phyloP scores from a whole-genome alignment of 2,797 vertebrate species.

The Ibycter americanus region DNA sequence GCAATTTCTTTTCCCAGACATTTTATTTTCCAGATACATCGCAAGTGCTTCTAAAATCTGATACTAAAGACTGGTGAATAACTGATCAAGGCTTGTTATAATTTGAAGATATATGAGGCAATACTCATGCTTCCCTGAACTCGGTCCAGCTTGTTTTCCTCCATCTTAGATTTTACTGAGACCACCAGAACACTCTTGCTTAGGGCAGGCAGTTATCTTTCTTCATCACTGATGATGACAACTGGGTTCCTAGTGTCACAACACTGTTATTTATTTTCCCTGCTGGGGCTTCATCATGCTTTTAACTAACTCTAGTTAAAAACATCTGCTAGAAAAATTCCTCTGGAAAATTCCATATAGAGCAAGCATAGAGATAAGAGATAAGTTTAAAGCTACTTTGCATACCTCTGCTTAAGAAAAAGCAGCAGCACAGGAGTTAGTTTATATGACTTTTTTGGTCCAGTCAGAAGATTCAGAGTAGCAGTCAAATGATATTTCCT shows the following conservation, averaged over 20 bases:
- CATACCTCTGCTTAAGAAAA: slow-evolving; percentile 30
- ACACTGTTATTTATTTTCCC: slow-evolving; percentile 39
- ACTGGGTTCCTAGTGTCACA: not conserved
- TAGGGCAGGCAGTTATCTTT: not conserved
- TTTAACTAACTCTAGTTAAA: slow-evolving; percentile 22
- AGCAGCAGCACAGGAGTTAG: not conserved
- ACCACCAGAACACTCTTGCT: not conserved
- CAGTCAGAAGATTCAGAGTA: not conserved
- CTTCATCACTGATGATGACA: not conserved
- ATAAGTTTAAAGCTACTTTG: slow-evolving; percentile 46
- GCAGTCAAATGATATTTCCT: not conserved
- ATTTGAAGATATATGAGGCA: not conserved
- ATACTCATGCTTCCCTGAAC: not conserved
- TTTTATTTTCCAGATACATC: not conserved
- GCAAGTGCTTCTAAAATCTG: not conserved
- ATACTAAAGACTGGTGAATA: not conserved
- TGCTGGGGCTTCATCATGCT: not conserved
- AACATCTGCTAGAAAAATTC: slow-evolving; percentile 52
- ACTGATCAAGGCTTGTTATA: not conserved
- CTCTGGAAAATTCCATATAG: slow-evolving; percentile 65
- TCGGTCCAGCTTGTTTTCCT: not conserved
- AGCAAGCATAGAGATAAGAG: slow-evolving; percentile 14
- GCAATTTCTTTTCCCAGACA: not conserved
- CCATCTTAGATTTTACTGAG: not conserved
- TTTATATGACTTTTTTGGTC: not conserved